Conservation (phyloP, 2,797 vertebrate genomes). For the Tragopan temminckii region DNA sequence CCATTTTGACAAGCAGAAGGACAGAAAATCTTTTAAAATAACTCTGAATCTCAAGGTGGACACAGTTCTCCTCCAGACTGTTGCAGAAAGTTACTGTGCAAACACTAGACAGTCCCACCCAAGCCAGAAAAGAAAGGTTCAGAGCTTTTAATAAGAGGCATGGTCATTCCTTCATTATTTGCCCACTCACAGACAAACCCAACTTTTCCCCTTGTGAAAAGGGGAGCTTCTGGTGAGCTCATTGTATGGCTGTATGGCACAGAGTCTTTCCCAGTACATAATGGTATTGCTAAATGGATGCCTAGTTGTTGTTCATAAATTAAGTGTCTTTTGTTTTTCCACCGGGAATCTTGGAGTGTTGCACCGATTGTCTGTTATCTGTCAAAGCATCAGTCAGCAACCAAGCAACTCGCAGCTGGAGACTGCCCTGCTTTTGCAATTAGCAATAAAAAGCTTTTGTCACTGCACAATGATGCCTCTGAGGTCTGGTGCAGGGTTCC, state of each 20-base stretch:
- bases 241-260: conserved; percentile 1
- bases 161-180: not conserved
- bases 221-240: not conserved
- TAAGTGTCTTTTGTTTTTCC: conserved; percentile 60
- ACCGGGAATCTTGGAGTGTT: conserved; percentile 29
- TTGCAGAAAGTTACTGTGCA: not conserved
- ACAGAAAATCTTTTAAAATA: not conserved
- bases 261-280: conserved; percentile 9
- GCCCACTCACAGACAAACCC: not conserved
- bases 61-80: not conserved
- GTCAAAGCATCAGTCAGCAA: conserved; percentile 76
- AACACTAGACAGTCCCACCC: conserved; percentile 9
- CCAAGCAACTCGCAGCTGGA: conserved; percentile 72
- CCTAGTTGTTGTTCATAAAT: conserved; percentile 47
- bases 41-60: not conserved
- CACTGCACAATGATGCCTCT: conserved; percentile 54
- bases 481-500: conserved; percentile 43
- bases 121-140: not conserved
- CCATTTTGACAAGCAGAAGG: not conserved
- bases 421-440: conserved; percentile 74
- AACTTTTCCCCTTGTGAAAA: not conserved
- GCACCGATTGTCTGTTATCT: conserved; percentile 72
- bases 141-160: conserved; percentile 36
- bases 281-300: conserved; percentile 44
- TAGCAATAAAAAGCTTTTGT: conserved; percentile 75